phyloP scores from a whole-genome alignment of 2,888 invertebrate species.

The Cataglyphis rosenhaueri region DNA sequence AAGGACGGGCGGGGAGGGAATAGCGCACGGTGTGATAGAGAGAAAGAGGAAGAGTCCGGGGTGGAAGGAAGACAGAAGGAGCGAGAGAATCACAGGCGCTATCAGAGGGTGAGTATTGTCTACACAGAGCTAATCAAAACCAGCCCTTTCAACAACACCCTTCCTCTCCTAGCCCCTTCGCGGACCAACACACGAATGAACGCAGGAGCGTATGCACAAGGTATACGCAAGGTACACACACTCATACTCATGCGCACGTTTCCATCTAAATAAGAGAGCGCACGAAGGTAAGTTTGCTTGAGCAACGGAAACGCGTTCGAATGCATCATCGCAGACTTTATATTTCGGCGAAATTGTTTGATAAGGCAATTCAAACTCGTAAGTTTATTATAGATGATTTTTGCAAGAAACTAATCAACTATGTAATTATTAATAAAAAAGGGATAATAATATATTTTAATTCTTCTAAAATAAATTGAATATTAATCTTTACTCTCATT shows the following conservation, averaged over 20 bases:
- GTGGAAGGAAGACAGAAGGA: slow-evolving; percentile 58
- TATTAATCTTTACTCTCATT: neutral
- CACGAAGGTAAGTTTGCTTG: slow-evolving; percentile 63
- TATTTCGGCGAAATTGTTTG: neutral
- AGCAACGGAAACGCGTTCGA: slow-evolving; percentile 21
- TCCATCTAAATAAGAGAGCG: slow-evolving; percentile 69
- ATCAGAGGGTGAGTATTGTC: slow-evolving; percentile 84
- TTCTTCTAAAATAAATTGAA: neutral
- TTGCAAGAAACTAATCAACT: neutral
- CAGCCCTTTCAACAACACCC: slow-evolving; percentile 84
- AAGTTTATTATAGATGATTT: neutral
- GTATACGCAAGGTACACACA: neutral
- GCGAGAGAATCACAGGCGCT: slow-evolving; percentile 78
- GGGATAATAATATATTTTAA: neutral
- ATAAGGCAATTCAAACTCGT: neutral
- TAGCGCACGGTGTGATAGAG: slow-evolving; percentile 51
- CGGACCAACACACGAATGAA: slow-evolving; percentile 37
- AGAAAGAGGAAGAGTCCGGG: slow-evolving; percentile 58
- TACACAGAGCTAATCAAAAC: slow-evolving; percentile 85
- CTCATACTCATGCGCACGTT: slow-evolving; percentile 42
- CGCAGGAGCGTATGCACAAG: slow-evolving; percentile 13
- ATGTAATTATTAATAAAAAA: neutral
- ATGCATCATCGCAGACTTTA: neutral
- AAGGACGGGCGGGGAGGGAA: slow-evolving; percentile 50
- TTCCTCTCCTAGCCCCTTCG: slow-evolving; percentile 65